Conservation (phyloP, 2,888 invertebrate genomes). For the Cerceris rybyensis region DNA sequence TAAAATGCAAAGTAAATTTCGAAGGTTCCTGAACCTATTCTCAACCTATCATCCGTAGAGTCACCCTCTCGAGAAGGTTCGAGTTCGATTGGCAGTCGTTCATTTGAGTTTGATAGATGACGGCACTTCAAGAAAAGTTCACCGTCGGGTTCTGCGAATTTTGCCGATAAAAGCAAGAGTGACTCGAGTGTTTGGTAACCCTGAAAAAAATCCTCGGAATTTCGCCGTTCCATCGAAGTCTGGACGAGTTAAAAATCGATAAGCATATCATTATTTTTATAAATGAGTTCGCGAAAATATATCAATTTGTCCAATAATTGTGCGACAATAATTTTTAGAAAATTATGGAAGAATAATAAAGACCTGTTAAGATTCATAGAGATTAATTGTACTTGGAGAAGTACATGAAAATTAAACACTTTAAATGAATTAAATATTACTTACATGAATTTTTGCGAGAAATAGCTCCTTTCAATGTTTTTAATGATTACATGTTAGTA, state of each 20-base stretch:
- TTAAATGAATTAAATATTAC: too few species aligned
- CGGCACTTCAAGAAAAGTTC: conserved; percentile 50
- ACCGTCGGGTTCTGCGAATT: conserved; percentile 49
- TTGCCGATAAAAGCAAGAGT: conserved; percentile 37
- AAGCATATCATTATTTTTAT: not conserved
- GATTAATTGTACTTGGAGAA: too few species aligned
- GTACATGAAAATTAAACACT: too few species aligned
- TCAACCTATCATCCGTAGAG: conserved; percentile 9
- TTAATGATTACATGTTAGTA: too few species aligned
- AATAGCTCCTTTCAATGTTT: too few species aligned
- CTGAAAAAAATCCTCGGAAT: conserved; percentile 19
- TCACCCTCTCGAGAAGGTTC: conserved; percentile 39
- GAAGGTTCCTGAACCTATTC: conserved; percentile 22
- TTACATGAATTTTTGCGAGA: too few species aligned
- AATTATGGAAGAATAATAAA: too few species aligned
- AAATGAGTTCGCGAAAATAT: not conserved
- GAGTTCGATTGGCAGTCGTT: conserved; percentile 56
- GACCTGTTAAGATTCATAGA: too few species aligned
- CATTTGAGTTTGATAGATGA: conserved; percentile 59
- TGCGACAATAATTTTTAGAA: not conserved
- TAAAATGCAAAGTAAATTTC: conserved; percentile 16
- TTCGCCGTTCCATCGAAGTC: not conserved
- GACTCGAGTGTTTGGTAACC: conserved; percentile 34
- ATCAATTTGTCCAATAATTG: not conserved
- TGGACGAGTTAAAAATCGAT: not conserved